Percentiles rank a stretch among this genome's conserved stretches.
phyloP scores from a whole-genome alignment of 92 coral and sea anemone genomes.

The Hydrozoanthus gracilis region DNA sequence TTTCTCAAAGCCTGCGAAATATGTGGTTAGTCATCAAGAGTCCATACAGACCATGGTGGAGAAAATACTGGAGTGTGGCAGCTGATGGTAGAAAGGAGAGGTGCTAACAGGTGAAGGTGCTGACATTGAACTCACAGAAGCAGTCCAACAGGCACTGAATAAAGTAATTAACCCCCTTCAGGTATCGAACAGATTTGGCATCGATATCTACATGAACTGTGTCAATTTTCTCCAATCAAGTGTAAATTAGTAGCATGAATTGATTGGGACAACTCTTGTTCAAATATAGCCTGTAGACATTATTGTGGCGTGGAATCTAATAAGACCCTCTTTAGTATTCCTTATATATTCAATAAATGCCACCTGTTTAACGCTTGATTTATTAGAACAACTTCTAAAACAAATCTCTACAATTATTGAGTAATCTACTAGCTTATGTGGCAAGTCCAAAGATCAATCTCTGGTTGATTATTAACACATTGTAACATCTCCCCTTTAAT shows the following conservation, averaged over 20 bases:
- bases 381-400: too few relatives aligned
- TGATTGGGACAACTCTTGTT: conserved; percentile 38
- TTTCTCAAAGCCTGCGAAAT: conserved; percentile 35
- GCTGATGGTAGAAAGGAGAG: conserved; percentile 63
- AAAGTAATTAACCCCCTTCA: conserved; percentile 50
- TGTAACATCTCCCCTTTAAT: neutral
- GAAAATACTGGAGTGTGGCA: conserved; percentile 61
- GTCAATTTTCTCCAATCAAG: conserved; percentile 52
- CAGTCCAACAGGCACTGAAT: conserved; percentile 34
- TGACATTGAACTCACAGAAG: conserved; percentile 41
- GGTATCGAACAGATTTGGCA: conserved; percentile 57
- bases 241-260: conserved; percentile 34
- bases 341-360: conserved; percentile 21
- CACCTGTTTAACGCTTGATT: neutral
- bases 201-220: conserved; percentile 57
- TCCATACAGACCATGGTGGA: conserved; percentile 67
- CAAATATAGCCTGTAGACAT: conserved; percentile 39
- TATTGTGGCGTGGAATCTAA: conserved; percentile 37
- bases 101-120: conserved; percentile 63
- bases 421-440: too few relatives aligned
- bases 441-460: too few relatives aligned
- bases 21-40: conserved; percentile 60
- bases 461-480: too few relatives aligned
- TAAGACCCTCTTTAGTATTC: conserved; percentile 34
- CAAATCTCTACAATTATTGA: too few relatives aligned